Percentiles rank a stretch among this genome's conserved stretches.
Evolutionary conservation across 2,888 invertebrate species (phyloP).

Genomic region (Minunthozetes semirufus): DNA sequence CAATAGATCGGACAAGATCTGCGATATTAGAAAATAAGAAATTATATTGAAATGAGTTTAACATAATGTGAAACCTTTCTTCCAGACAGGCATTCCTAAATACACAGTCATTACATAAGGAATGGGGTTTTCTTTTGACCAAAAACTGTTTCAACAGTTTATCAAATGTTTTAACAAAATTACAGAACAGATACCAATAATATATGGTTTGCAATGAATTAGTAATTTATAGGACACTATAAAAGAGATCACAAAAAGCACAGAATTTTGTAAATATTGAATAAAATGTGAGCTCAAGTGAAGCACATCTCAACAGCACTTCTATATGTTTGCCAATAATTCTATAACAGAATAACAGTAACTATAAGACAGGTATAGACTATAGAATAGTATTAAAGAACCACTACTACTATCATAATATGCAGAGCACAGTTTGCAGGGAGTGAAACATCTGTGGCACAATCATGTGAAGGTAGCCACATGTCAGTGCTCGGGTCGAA

Average conservation of each 20-base stretch:
- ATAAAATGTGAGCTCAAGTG: neutral
- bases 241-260: neutral
- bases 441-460: slow-evolving; percentile 21
- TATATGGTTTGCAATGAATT: neutral
- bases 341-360: neutral
- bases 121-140: neutral
- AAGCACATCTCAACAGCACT: slow-evolving; percentile 18
- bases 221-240: no score
- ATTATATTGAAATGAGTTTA: neutral
- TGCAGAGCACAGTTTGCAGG: slow-evolving; percentile 1
- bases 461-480: slow-evolving; percentile 26
- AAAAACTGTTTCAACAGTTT: neutral
- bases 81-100: slow-evolving; percentile 20
- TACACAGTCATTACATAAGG: slow-evolving; percentile 1
- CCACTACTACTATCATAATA: slow-evolving; percentile 24
- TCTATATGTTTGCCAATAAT: slow-evolving; percentile 3
- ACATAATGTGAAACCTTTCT: neutral
- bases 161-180: neutral
- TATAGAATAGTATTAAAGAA: neutral
- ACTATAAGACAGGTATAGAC: slow-evolving; percentile 18
- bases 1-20: slow-evolving; percentile 1
- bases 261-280: slow-evolving; percentile 1
- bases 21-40: neutral
- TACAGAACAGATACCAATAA: neutral
- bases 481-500: slow-evolving; percentile 16